These are phyloP conservation scores for Apodemus sylvaticus DNA, from an alignment of 2,113 vertebrate genomes.

Conservation along the genomic window DNA sequence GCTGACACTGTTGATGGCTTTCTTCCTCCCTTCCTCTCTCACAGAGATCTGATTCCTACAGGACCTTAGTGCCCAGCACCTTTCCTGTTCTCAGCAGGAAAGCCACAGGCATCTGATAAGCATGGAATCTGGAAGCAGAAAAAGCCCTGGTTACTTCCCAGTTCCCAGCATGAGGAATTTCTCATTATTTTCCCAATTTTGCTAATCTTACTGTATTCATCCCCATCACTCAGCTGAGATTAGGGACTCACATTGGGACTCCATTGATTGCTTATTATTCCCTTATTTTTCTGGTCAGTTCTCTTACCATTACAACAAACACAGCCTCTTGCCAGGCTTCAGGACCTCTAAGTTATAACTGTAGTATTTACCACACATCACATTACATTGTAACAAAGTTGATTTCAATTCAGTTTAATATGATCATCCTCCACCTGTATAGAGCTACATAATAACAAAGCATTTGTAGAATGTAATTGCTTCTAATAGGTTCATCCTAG, in stretches of 20 bases:
- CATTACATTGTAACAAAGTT: not conserved
- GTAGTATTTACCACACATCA: not conserved
- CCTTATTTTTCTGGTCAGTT: not conserved
- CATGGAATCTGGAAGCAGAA: not conserved
- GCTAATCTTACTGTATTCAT: conserved; percentile 58
- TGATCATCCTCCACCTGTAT: not conserved
- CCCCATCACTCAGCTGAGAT: not conserved
- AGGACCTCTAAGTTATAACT: not conserved
- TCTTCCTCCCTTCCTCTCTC: no score
- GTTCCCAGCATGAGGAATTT: not conserved
- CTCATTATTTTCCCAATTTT: conserved; percentile 4
- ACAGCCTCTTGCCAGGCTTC: not conserved
- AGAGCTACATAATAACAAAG: not conserved
- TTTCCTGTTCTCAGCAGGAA: not conserved
- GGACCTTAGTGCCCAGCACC: not conserved
- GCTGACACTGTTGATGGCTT: not conserved
- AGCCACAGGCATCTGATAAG: not conserved
- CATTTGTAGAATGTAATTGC: no score
- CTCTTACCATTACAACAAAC: not conserved
- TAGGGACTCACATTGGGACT: not conserved
- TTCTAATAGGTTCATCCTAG: not conserved
- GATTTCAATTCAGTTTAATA: not conserved
- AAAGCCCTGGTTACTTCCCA: not conserved
- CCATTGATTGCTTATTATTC: not conserved
- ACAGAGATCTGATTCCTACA: not conserved